Evolutionary conservation across 2,888 invertebrate species (phyloP).

Genomic region (Acronicta alni): DNA sequence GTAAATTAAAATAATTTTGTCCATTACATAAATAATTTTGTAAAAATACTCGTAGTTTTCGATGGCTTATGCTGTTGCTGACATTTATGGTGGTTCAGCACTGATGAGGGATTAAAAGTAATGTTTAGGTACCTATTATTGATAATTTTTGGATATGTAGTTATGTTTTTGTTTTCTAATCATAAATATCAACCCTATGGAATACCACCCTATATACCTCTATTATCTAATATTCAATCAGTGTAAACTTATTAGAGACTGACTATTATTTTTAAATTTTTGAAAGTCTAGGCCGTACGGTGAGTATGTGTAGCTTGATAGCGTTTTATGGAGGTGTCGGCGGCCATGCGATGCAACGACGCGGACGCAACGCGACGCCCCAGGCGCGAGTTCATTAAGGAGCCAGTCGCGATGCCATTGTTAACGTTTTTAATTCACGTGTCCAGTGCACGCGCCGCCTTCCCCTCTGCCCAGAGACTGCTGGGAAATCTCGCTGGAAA

Average conservation of each 20-base stretch:
- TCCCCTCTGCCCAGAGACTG: constrained; percentile 75
- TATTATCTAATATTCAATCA: no score
- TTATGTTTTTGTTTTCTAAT: no score
- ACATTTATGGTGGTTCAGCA: background rate
- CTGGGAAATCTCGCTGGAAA: constrained; percentile 88
- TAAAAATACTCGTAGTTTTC: no score
- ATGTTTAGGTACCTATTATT: no score
- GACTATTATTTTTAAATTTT: background rate
- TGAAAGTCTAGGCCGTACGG: background rate
- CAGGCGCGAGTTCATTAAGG: constrained; percentile 81
- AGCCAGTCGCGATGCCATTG: constrained; percentile 82
- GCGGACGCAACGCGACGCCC: constrained; percentile 48
- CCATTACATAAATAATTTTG: background rate
- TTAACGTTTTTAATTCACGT: constrained; percentile 89
- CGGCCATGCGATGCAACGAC: constrained; percentile 28
- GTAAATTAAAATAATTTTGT: constrained; percentile 15
- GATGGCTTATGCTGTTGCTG: background rate
- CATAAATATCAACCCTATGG: background rate
- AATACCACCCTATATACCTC: no score
- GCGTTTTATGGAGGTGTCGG: constrained; percentile 52
- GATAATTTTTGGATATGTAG: no score
- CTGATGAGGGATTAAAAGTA: background rate
- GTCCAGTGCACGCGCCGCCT: constrained; percentile 85
- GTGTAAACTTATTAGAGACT: background rate
- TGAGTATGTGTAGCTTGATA: constrained; percentile 56